Base-by-base conservation (phyloP, 2,888 invertebrate species). In the Nematopogon swammerdamellus region DNA sequence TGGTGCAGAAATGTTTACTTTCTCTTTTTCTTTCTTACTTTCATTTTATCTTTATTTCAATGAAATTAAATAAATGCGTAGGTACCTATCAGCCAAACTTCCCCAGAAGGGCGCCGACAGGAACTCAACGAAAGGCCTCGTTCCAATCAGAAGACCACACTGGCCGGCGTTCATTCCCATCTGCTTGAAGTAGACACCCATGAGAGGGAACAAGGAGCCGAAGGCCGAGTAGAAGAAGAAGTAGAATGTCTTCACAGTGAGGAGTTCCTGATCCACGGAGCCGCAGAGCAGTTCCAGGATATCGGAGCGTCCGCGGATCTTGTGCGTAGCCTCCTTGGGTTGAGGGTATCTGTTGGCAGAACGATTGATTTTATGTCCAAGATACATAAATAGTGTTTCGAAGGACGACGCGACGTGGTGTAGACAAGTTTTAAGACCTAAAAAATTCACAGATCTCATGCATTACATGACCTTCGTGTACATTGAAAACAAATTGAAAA, bases 181-280 rank as follows among this genome's bases (percentile, higher is more conserved):
- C 81, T 98, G 98, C 80, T 99, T 99, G 83, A 99, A 99, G 79
- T 98, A 99, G 45, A 99, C 95, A 36, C 97, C 98, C 90, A 99
- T 93, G 53, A 99, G 80, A 0, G 99, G 99, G 68, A 98, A 99
- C 16, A 99, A 84, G 1, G 96, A 96, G 5, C 99, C 99, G 68
- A 99, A 99, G 1, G 98, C 97, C 44, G 97, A 95, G 74, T 97
- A 99, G 81, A 98, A 99, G 84, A 97, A 97, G 79, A 99, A 97
- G 72, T 99, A 99, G 76, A 99, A 99, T 18, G 94, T 89, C 75
- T 99, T 98, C 58, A 96, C 95, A 49, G 96, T 89, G 57, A 98
- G 84, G 49, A 99, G 81, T 70, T 97, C 95, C 59, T 91, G 92
- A 70, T 96, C 94, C 43, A 95, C 89, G 1, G 92, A 90, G 29